Base-by-base conservation (phyloP, 1,140 invertebrate species). In the Tyrophagus putrescentiae region DNA sequence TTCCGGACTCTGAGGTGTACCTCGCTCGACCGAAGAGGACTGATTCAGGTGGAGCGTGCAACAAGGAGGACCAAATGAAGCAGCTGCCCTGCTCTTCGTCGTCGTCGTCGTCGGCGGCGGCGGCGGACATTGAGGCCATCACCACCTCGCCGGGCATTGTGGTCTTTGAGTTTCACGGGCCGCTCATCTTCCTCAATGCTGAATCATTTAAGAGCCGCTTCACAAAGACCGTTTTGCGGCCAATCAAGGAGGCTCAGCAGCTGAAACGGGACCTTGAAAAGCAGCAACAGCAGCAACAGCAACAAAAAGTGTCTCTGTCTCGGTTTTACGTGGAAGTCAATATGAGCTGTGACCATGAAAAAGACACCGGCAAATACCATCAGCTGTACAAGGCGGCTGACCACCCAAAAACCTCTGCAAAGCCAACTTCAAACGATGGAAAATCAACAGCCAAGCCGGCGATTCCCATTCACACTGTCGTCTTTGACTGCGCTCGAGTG, bases 401-500 rank as follows among this genome's bases (percentile, higher is more conserved):
- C 3, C 1, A 52, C 3, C n/a, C 27, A 3, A 21, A 52, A 9
- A 9, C 9, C 9, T 50, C 45, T 18, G 34, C 25, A 5, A 27
- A 36, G 13, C 18, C 41, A 16, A 29, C 23, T 16, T 27, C 39
- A 44, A 28, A 34, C n/a, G 28, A 18, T 21, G 13, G n/a, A 27
- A 18, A 31, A 31, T 4, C 28, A 34, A 11, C 21, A 11, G 4
- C 42, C 31, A 27, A 3, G 34, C 1, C 2, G n/a, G 3, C 54
- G 13, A 54, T 56, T 41, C 36, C 41, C 28, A 60, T 58, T 18
- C 53, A 56, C 29, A 44, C 58, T 44, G 58, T 66, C 5, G 60
- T 67, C n/a, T 62, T 67, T 41, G 64, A 67, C 62, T 67, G 66
- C 57, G 62, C 62, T 7, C 36, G 62, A 39, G 61, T 67, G 13